A percentile compares a stretch with the other conserved stretches of the same genome.
Conservation (phyloP, 2,888 invertebrate genomes). For the Maniola hyperantus region DNA sequence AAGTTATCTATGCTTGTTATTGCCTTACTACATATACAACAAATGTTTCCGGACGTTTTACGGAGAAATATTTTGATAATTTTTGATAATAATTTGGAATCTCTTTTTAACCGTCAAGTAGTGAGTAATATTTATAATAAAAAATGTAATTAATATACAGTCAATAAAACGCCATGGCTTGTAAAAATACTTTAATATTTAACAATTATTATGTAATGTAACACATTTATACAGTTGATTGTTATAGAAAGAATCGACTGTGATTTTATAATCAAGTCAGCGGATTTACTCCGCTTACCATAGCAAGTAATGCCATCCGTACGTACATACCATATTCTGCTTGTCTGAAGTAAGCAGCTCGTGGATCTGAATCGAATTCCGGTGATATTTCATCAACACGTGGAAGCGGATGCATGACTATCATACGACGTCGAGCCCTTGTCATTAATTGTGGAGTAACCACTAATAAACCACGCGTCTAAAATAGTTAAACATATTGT, state of each 20-base stretch:
- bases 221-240: too few species aligned
- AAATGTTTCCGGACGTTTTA: too few species aligned
- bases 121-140: conserved; percentile 21
- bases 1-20: neutral
- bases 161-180: conserved; percentile 16
- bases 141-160: neutral
- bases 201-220: neutral
- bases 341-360: conserved; percentile 99
- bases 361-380: conserved; percentile 97
- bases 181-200: conserved; percentile 12
- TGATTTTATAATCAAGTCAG: conserved; percentile 40
- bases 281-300: conserved; percentile 88
- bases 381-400: conserved; percentile 96
- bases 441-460: conserved; percentile 98
- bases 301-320: conserved; percentile 97
- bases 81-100: conserved; percentile 29
- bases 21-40: neutral
- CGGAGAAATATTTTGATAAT: conserved; percentile 5
- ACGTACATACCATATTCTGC: conserved; percentile 99
- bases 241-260: too few species aligned
- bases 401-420: conserved; percentile 98
- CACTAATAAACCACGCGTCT: conserved; percentile 93
- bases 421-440: conserved; percentile 95
- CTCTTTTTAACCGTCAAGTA: conserved; percentile 32
- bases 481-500: conserved; percentile 49